phyloP scores from a whole-genome alignment of 1,140 invertebrate genomes.

The Trichogramma pretiosum region DNA sequence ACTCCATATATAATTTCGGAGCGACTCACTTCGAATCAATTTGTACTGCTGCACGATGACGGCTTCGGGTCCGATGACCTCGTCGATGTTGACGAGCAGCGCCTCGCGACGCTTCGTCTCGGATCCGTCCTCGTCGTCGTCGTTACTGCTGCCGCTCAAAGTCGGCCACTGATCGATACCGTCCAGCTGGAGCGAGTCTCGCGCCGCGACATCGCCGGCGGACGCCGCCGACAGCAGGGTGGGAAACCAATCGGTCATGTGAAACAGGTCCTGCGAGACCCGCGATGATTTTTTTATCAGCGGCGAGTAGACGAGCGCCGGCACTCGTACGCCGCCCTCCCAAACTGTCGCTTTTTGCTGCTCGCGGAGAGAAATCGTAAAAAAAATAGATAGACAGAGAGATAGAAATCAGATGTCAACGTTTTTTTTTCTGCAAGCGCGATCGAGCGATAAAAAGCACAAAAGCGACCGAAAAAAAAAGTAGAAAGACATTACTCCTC shows the following conservation, averaged over 20 bases:
- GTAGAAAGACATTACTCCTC: no score
- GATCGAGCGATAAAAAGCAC: no score
- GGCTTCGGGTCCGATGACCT: conserved; percentile 15
- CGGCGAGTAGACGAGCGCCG: conserved; percentile 51
- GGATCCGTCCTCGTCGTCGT: not conserved
- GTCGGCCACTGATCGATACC: conserved; percentile 46
- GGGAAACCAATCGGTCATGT: conserved; percentile 68
- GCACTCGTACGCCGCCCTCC: conserved; percentile 61
- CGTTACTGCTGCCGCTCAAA: no score
- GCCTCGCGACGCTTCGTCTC: conserved; percentile 10
- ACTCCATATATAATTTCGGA: no score
- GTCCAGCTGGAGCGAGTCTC: conserved; percentile 28
- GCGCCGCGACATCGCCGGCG: conserved; percentile 34
- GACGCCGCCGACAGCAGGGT: conserved; percentile 51
- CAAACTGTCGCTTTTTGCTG: conserved; percentile 41
- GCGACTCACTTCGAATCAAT: conserved; percentile 29
- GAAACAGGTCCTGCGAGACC: conserved; percentile 54
- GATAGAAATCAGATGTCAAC: no score
- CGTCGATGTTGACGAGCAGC: conserved; percentile 34
- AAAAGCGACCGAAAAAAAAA: no score
- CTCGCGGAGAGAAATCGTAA: conserved; percentile 12
- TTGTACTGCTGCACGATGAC: conserved; percentile 31
- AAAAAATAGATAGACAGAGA: no score
- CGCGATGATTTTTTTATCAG: conserved; percentile 41
- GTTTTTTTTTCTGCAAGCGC: no score